Evolutionary conservation across 2,113 vertebrate genomes (phyloP).

Genomic region (Macroglossus sobrinus): DNA sequence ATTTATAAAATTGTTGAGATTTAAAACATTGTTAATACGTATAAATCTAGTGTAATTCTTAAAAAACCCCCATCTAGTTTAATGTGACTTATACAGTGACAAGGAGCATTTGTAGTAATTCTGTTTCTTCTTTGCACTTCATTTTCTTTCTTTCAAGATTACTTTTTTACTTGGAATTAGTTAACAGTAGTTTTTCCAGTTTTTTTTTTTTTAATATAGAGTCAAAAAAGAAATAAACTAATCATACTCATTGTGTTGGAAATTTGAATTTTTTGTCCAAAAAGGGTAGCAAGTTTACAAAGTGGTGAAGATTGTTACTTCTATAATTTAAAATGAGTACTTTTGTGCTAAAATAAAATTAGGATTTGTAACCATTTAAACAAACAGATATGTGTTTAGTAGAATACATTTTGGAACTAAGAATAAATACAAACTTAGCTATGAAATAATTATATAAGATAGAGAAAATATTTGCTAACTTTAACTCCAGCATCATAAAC

Average conservation of each 20-base stretch:
- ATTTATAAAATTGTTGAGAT: slow-evolving; percentile 53
- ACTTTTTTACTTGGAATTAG: slow-evolving; percentile 34
- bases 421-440: background rate
- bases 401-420: slow-evolving; percentile 18
- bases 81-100: slow-evolving; percentile 48
- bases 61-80: slow-evolving; percentile 16
- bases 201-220: slow-evolving; percentile 35
- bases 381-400: background rate
- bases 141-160: slow-evolving; percentile 35
- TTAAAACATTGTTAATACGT: slow-evolving; percentile 54
- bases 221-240: slow-evolving; percentile 67
- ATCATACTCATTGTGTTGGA: slow-evolving; percentile 57
- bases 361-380: background rate
- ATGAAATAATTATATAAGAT: background rate
- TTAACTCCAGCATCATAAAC: background rate
- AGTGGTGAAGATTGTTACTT: slow-evolving; percentile 37
- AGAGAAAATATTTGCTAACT: background rate
- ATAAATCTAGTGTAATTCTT: slow-evolving; percentile 36
- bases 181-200: slow-evolving; percentile 34
- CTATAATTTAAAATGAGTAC: slow-evolving; percentile 14
- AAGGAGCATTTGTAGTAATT: slow-evolving; percentile 62
- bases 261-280: slow-evolving; percentile 69
- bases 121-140: slow-evolving; percentile 59
- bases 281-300: slow-evolving; percentile 22
- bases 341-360: slow-evolving; percentile 35